A percentile compares a stretch with the other conserved stretches of the same genome.
Evolutionary conservation across 2,797 vertebrate species (phyloP).

Genomic region (Meriones psammophilus): DNA sequence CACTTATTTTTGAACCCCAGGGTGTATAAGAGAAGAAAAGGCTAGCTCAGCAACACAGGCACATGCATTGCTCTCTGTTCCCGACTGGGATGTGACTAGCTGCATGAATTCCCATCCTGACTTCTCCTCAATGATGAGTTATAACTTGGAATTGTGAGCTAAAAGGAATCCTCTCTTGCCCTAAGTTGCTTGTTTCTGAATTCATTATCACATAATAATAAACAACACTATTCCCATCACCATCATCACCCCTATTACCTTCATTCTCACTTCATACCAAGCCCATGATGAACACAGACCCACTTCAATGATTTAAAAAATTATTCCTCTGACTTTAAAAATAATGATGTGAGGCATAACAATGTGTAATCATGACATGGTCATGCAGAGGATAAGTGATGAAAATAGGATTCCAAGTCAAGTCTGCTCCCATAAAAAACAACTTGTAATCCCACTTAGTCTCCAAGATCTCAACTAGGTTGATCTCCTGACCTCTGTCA

Average conservation of each 20-base stretch:
- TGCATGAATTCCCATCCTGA: not conserved
- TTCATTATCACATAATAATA: not conserved
- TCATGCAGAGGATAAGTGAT: not conserved
- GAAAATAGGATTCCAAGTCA: not conserved
- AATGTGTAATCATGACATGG: accelerated
- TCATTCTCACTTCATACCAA: not conserved
- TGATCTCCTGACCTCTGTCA: not conserved
- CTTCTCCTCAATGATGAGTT: not conserved
- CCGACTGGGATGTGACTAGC: not conserved
- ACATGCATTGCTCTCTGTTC: not conserved
- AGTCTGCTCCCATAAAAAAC: not conserved
- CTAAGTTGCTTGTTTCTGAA: not conserved
- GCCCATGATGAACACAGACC: not conserved
- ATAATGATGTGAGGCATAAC: not conserved
- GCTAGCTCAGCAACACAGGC: not conserved
- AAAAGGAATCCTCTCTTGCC: not conserved
- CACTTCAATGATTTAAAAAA: not conserved
- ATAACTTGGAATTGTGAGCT: not conserved
- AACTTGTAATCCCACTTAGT: not conserved
- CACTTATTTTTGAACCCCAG: not conserved
- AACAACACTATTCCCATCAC: not conserved
- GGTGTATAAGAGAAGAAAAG: not conserved
- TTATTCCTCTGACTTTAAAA: not conserved
- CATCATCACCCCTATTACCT: no score
- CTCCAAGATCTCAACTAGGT: not conserved